phyloP scores from a whole-genome alignment of 2,888 invertebrate genomes.

The Trimorus sp. region DNA sequence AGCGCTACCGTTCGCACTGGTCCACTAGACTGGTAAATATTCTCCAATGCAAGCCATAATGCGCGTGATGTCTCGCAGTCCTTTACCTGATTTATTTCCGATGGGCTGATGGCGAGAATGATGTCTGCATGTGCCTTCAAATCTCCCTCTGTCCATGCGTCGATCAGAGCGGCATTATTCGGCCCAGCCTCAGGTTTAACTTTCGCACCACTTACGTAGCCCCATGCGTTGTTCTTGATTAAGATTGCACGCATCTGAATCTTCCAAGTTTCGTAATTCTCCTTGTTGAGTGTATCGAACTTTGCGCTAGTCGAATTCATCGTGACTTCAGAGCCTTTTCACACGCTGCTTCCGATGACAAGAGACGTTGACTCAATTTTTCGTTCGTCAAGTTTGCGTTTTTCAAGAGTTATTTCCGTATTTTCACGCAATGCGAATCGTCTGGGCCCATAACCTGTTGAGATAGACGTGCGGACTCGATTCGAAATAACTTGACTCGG shows the following conservation, averaged over 20 bases:
- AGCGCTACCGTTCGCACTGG: constrained; percentile 4
- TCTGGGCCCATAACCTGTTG: no score
- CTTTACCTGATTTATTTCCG: not conserved
- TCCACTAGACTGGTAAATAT: constrained; percentile 13
- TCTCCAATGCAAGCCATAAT: not conserved
- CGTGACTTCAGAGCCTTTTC: not conserved
- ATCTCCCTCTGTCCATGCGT: constrained; percentile 10
- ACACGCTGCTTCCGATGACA: not conserved
- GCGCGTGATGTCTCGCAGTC: not conserved
- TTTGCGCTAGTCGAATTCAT: constrained; percentile 6
- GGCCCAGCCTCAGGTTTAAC: not conserved
- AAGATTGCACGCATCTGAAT: constrained; percentile 14
- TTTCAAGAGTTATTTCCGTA: no score
- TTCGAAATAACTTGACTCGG: no score
- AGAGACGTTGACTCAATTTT: no score
- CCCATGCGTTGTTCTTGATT: constrained; percentile 21
- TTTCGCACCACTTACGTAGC: constrained; percentile 1
- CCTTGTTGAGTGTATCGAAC: not conserved
- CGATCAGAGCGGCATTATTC: constrained; percentile 1
- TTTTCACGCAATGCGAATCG: no score
- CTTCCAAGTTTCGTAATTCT: constrained; percentile 17
- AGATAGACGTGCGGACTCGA: no score
- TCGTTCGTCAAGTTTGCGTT: no score
- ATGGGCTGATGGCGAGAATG: constrained; percentile 8
- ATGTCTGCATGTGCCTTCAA: constrained; percentile 18